Evolutionary conservation across 2,113 vertebrate species (phyloP).

Genomic region (Pongo pygmaeus): DNA sequence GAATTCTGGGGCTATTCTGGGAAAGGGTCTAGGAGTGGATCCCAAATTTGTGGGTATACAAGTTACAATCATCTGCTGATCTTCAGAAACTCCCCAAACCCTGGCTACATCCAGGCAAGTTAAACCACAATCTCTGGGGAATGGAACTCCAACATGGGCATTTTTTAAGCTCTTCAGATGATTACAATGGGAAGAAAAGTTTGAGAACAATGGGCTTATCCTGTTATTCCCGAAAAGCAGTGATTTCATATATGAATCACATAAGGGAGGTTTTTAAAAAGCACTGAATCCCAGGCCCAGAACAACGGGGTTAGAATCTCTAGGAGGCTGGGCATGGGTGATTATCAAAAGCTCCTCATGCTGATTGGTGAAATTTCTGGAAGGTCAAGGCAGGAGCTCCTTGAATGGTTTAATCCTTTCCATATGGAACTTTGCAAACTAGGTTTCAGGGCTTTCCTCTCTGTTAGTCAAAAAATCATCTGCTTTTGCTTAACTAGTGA

Average conservation of each 20-base stretch:
- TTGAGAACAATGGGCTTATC: neutral
- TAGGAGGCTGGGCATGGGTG: neutral
- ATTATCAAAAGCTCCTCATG: neutral
- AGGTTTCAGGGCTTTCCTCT: neutral
- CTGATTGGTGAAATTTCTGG: neutral
- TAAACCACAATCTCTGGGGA: neutral
- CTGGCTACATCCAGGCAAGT: neutral
- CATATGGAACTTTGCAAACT: neutral
- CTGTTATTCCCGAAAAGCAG: neutral
- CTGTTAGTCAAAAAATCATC: neutral
- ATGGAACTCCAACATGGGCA: neutral
- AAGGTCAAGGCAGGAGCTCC: neutral
- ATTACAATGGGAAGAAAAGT: neutral
- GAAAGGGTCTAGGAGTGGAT: neutral
- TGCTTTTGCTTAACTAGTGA: neutral
- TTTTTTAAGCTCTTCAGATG: neutral
- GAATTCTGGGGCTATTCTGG: neutral
- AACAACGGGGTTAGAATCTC: neutral
- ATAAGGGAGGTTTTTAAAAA: neutral
- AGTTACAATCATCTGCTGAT: neutral
- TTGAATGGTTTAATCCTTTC: neutral
- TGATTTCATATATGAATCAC: neutral
- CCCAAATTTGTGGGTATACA: neutral
- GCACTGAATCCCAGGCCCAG: neutral
- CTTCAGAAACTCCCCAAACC: neutral